phyloP scores from a whole-genome alignment of 2,113 vertebrate genomes.

The Anhinga anhinga region DNA sequence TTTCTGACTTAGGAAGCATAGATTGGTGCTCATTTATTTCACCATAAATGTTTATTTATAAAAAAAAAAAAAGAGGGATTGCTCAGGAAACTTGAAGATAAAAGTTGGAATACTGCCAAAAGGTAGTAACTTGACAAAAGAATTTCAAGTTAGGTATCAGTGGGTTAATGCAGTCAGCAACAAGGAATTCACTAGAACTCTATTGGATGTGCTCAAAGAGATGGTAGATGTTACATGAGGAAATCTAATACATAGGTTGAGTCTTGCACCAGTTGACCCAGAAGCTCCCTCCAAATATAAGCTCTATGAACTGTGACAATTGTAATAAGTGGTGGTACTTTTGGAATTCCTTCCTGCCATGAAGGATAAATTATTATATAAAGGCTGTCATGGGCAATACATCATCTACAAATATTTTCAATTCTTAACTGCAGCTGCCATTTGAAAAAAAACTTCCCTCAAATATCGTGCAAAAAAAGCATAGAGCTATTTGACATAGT shows the following conservation, averaged over 20 bases:
- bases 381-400: background rate
- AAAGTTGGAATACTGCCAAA: background rate
- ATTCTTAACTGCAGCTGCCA: background rate
- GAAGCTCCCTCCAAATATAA: background rate
- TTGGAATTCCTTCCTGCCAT: background rate
- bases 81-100: background rate
- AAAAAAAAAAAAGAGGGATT: background rate
- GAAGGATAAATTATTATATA: conserved; percentile 5
- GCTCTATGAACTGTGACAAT: background rate
- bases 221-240: background rate
- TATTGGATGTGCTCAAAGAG: background rate
- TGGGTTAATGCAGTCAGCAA: background rate
- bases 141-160: background rate
- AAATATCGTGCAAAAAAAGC: background rate
- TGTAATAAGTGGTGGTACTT: conserved; percentile 6
- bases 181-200: background rate
- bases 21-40: background rate
- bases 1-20: background rate
- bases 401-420: background rate
- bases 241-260: background rate
- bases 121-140: background rate
- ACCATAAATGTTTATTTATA: background rate
- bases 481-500: background rate
- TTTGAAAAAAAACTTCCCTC: background rate
- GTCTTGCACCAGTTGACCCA: background rate